Percentiles rank a stretch among this genome's conserved stretches.
Conservation (phyloP, 2,797 vertebrate genomes). For the Phrynocephalus vlangalii region DNA sequence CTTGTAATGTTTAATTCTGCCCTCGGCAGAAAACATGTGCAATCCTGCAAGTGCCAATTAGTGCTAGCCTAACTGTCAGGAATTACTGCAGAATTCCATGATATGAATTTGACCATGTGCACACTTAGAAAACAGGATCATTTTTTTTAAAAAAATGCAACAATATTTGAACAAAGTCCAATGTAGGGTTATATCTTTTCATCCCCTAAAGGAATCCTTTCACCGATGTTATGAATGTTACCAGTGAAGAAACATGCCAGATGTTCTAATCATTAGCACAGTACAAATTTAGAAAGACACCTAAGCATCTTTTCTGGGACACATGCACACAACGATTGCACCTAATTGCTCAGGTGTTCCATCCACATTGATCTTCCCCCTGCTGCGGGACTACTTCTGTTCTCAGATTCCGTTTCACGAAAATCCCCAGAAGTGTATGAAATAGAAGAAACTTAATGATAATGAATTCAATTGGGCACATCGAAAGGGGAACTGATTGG, state of each 20-base stretch:
- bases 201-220: conserved; percentile 23
- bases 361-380: conserved; percentile 62
- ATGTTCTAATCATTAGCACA: conserved; percentile 65
- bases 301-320: conserved; percentile 56
- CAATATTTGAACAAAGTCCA: conserved; percentile 25
- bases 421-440: conserved; percentile 73
- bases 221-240: conserved; percentile 56
- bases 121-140: background rate
- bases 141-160: conserved; percentile 33
- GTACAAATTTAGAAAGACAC: conserved; percentile 71
- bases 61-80: background rate
- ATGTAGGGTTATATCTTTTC: background rate
- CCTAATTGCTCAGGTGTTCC: conserved; percentile 74
- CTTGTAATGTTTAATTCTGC: conserved; percentile 6
- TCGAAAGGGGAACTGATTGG: conserved; percentile 75
- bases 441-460: conserved; percentile 78
- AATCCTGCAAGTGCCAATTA: background rate
- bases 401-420: conserved; percentile 69
- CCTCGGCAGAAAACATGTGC: background rate
- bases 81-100: conserved; percentile 2
- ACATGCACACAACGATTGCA: conserved; percentile 47
- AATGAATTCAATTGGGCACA: conserved; percentile 83
- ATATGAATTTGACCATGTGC: conserved; percentile 17
- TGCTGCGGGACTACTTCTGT: conserved; percentile 61
- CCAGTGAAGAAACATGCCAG: conserved; percentile 66